Conservation (phyloP, 2,797 vertebrate species). For the Chloroceryle inda region DNA sequence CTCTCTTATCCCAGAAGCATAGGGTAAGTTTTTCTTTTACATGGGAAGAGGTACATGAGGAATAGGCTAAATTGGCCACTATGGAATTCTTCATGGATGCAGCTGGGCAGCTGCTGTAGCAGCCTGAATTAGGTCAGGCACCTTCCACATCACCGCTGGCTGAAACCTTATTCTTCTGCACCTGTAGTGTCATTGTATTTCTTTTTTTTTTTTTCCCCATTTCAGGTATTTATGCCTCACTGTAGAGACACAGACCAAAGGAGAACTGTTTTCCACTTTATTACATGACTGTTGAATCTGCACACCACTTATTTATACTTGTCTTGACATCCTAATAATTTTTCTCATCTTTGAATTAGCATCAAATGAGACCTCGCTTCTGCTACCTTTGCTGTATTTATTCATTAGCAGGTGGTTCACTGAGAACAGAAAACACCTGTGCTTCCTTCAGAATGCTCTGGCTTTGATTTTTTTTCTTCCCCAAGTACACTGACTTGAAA, state of each 20-base stretch:
- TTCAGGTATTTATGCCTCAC: neutral
- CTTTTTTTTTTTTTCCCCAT: neutral
- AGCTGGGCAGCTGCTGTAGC: neutral
- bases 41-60: fast-evolving
- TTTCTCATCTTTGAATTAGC: neutral
- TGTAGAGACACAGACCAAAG: neutral
- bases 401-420: neutral
- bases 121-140: neutral
- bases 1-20: neutral
- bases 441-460: neutral
- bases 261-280: neutral
- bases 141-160: neutral
- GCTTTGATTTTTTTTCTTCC: constrained; percentile 41
- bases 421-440: constrained; percentile 9
- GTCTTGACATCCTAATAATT: neutral
- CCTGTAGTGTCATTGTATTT: neutral
- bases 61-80: neutral
- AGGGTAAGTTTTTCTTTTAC: neutral
- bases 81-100: neutral
- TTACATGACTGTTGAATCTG: neutral
- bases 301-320: neutral
- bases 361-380: neutral
- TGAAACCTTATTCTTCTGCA: neutral
- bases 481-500: neutral
- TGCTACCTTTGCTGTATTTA: neutral